Evolutionary conservation across 1,140 invertebrate species (phyloP), one percentile per base, ranked within the genome.

Genomic region (Meteorus sp.): DNA sequence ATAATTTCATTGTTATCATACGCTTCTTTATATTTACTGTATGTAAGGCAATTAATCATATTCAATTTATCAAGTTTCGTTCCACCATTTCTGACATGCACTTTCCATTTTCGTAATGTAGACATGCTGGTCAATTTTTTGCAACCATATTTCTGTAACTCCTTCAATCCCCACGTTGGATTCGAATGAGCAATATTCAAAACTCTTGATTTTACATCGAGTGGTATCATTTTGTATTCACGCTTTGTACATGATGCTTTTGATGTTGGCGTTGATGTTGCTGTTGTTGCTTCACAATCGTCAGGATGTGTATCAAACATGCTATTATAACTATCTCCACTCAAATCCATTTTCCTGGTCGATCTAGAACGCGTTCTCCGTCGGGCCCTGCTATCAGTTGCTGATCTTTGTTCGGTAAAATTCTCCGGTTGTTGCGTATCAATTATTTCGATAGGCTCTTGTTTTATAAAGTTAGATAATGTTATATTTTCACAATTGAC

Each of bases 171-270:
- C 56, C 56, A 57, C 1, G 22, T 22, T 3, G 45, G 44, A 50
- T 57, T n/a, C 6, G 15, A 1, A 15, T n/a, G 17, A 7, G 33
- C 31, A 0, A 57, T 13, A 17, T 31, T 15, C 2, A 57, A 29
- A 9, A 57, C 56, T 17, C 13, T 33, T 4, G n/a, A 37, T 25
- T 57, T 57, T 8, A 23, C 9, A 6, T 57, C 56, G 4, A 57
- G 41, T 3, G 56, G 15, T 25, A 57, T 41, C 6, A 11, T 5
- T 19, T 15, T 15, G 19, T 35, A 23, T 2, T 13, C 13, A 7
- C 4, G 1, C 5, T 1, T 25, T 9, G 13, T 17, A 0, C 2
- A 3, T 15, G 17, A 6, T 11, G 13, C 15, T 25, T 25, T 27
- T 8, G 6, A 23, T 1, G 11, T 48, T 6, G 8, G 6, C 15